Base-by-base conservation (phyloP, 2,113 vertebrate genomes). In the Pachypanchax playfairii region DNA sequence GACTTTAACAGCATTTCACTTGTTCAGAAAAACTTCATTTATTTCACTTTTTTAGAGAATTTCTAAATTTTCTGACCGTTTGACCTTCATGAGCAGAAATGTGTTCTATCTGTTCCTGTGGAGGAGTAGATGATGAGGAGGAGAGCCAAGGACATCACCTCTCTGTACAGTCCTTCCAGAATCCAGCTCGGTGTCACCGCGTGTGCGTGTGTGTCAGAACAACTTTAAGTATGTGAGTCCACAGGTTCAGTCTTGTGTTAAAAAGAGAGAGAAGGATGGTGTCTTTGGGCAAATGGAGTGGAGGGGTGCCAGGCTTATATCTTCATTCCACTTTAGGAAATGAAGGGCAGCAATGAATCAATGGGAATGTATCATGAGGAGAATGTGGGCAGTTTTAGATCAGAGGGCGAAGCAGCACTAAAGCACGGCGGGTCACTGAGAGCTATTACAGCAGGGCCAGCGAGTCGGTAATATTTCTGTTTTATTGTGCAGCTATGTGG, bases 291-390 rank as follows among this genome's bases (percentile, higher is more conserved):
- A 68, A 76, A 60, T 58, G 42, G 35, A 17, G 18, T 43, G 5
- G 69, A 65, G 42, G 20, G 60, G 50, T 51, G 51, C 22, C 43
- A 11, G 60, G 28, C 54, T 80, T 69, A 72, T 63, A 81, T 75
- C 76, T 82, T 78, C 65, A 64, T 43, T 62, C 49, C 73, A 73
- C 73, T 85, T 78, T 61, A 73, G 73, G 73, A 85, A 85, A 80
- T 79, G 47, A 86, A 68, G 38, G 28, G 39, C 13, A 76, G 68
- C 0, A n/a, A 66, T 76, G 76, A 66, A 70, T 86, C 15, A 54
- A 72, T 66, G 49, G 55, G 50, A 70, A 71, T 29, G 47, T 64
- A 74, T 33, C 1, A 26, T 50, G 29, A 58, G 3, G 51, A 35
- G 41, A 54, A 53, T 44, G 53, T 14, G 21, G 50, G 62, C 22